Evolutionary conservation across 2,797 vertebrate species (phyloP).

Genomic region (Vespertilio murinus): DNA sequence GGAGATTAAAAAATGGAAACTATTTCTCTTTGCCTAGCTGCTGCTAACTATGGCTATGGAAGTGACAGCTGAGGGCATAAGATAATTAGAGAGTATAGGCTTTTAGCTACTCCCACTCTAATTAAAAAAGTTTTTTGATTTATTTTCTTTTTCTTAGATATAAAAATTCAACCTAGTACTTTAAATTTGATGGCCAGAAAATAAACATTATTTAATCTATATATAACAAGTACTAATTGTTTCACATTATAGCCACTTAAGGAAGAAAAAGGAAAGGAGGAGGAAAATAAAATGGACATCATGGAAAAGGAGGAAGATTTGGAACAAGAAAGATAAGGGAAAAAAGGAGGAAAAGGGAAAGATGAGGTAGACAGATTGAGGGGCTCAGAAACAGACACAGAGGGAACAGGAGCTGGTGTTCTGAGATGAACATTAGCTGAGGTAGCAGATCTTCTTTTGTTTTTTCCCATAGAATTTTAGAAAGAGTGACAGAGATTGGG

Average conservation of each 20-base stretch:
- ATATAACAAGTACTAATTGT: not conserved
- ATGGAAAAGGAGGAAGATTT: not conserved
- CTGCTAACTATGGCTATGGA: not conserved
- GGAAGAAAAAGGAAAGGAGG: not conserved
- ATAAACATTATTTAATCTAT: not conserved
- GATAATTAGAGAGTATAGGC: not conserved
- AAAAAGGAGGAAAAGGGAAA: not conserved
- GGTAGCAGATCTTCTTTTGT: not conserved
- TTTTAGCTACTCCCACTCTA: not conserved
- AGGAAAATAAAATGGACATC: not conserved
- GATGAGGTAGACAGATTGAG: not conserved
- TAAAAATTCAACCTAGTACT: slow-evolving; percentile 20
- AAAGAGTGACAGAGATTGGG: no score
- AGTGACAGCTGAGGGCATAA: not conserved
- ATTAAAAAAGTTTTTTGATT: not conserved
- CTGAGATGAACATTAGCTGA: not conserved
- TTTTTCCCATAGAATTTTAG: no score
- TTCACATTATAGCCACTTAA: slow-evolving; percentile 6
- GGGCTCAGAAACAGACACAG: not conserved
- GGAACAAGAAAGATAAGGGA: not conserved
- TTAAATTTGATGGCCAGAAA: slow-evolving; percentile 34
- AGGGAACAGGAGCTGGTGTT: not conserved
- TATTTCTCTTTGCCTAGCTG: not conserved
- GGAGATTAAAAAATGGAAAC: slow-evolving; percentile 15
- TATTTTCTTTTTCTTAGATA: not conserved